Evolutionary conservation across 2,888 invertebrate species (phyloP).

Genomic region (Xestobium rufovillosum): DNA sequence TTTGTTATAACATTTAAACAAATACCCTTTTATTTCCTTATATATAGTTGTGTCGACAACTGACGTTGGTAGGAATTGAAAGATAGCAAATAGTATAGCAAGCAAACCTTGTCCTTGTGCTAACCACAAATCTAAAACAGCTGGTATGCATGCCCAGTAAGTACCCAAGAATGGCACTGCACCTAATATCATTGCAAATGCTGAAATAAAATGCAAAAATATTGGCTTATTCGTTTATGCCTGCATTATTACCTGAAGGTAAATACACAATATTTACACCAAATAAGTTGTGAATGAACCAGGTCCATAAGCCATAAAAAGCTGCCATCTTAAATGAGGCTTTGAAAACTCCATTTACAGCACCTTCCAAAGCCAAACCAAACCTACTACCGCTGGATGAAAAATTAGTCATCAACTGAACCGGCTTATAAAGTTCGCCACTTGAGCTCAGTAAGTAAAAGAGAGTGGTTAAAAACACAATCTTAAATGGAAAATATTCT

Average conservation of each 20-base stretch:
- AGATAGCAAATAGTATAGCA: constrained; percentile 72
- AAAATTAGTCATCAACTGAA: constrained; percentile 76
- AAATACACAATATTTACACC: constrained; percentile 92
- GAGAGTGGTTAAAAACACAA: constrained; percentile 93
- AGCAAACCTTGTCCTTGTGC: constrained; percentile 77
- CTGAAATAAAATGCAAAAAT: constrained; percentile 49
- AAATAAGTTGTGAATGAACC: constrained; percentile 93
- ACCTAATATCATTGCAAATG: constrained; percentile 84
- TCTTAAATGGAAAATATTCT: constrained; percentile 48
- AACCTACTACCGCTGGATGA: constrained; percentile 74
- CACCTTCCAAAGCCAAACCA: constrained; percentile 76
- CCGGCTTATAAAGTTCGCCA: constrained; percentile 81
- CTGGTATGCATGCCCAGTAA: constrained; percentile 92
- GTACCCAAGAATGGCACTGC: constrained; percentile 95
- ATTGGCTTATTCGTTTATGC: constrained; percentile 6
- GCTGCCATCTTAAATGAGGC: constrained; percentile 95
- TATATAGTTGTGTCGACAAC: constrained; percentile 95
- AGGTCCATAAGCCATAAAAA: constrained; percentile 97
- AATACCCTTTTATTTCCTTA: constrained; percentile 93
- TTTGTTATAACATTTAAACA: constrained; percentile 16
- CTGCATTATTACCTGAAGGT: constrained; percentile 62
- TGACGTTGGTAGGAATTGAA: constrained; percentile 83
- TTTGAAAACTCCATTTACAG: constrained; percentile 89
- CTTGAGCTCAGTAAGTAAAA: constrained; percentile 91
- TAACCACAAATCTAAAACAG: constrained; percentile 90